Percentiles rank a stretch among this genome's conserved stretches.
Conservation (phyloP, 2,797 vertebrate genomes). For the Phylloscopus collybita region DNA sequence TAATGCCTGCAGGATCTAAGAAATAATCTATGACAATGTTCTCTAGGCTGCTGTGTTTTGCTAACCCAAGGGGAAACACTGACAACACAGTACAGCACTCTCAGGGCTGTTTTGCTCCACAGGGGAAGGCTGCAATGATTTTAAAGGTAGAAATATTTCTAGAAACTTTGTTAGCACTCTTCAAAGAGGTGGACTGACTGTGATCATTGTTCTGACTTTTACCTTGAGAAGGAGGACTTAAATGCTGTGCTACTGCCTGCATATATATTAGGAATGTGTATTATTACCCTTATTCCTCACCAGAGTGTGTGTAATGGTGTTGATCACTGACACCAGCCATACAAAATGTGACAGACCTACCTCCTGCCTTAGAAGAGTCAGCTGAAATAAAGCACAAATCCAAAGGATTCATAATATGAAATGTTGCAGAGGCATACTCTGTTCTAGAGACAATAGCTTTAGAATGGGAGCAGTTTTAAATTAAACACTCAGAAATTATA, state of each 20-base stretch:
- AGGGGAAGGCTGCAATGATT: conserved; percentile 12
- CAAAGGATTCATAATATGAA: background rate
- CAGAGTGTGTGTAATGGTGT: background rate
- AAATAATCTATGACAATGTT: conserved; percentile 52
- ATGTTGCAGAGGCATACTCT: background rate
- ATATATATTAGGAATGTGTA: background rate
- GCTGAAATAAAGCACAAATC: background rate
- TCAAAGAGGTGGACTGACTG: background rate
- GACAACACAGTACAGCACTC: background rate
- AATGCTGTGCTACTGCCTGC: background rate
- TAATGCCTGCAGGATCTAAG: conserved; percentile 44
- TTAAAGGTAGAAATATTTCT: background rate
- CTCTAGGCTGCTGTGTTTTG: conserved; percentile 37
- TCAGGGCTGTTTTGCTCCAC: background rate
- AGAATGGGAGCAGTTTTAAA: background rate
- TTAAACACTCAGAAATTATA: background rate
- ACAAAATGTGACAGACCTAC: background rate
- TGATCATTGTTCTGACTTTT: background rate
- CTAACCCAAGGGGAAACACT: conserved; percentile 10
- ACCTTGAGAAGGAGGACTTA: background rate
- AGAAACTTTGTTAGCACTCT: conserved; percentile 5
- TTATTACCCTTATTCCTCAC: background rate
- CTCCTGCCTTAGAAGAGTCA: background rate
- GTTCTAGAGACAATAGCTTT: background rate
- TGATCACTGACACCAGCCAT: background rate